phyloP scores from a whole-genome alignment of 1,140 invertebrate genomes.

The Telenomus remus region DNA sequence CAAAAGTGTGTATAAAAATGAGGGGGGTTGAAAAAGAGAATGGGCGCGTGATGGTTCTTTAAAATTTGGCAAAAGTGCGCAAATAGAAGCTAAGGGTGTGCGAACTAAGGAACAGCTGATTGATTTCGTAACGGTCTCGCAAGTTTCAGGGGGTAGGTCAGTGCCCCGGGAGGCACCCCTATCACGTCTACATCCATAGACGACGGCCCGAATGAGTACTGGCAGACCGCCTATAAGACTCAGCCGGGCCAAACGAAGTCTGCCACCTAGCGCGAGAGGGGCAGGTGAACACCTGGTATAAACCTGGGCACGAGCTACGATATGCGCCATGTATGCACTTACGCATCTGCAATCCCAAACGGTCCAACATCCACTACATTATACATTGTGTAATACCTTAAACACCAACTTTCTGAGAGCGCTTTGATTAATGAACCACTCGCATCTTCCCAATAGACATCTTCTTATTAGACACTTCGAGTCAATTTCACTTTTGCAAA shows the following conservation, averaged over 20 bases:
- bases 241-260: constrained; percentile 49
- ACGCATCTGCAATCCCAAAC: constrained; percentile 51
- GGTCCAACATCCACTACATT: constrained; percentile 36
- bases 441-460: neutral
- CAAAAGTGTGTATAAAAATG: too few relatives aligned
- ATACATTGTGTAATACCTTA: constrained; percentile 28
- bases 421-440: constrained; percentile 22
- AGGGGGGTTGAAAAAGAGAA: neutral
- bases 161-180: constrained; percentile 56
- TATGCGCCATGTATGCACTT: constrained; percentile 26
- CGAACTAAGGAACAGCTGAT: constrained; percentile 50
- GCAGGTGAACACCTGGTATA: constrained; percentile 60
- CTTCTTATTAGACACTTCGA: neutral
- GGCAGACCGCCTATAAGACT: constrained; percentile 32
- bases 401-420: constrained; percentile 1
- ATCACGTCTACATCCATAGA: constrained; percentile 41
- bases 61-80: constrained; percentile 4
- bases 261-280: constrained; percentile 59
- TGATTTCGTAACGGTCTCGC: constrained; percentile 56
- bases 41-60: neutral
- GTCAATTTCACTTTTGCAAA: neutral
- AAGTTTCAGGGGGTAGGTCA: constrained; percentile 55
- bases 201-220: constrained; percentile 29
- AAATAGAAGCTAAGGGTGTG: neutral
- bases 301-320: constrained; percentile 57